These are phyloP conservation scores for Catocala nupta DNA, from an alignment of 2,888 invertebrate genomes.

Conservation along the genomic window DNA sequence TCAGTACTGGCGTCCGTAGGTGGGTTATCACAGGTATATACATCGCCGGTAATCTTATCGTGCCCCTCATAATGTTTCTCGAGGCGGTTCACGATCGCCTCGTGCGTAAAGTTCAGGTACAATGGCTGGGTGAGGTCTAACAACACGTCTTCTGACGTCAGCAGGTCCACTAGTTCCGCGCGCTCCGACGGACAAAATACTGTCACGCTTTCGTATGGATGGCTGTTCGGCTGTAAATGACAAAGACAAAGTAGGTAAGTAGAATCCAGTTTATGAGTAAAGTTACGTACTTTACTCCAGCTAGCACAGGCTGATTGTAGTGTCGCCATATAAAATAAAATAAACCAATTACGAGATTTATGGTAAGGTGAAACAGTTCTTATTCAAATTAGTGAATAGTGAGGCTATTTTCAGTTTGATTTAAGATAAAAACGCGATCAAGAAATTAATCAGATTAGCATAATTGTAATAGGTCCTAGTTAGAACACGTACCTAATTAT, in stretches of 20 bases:
- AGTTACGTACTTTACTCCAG: too few relatives aligned
- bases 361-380: too few relatives aligned
- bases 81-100: constrained; percentile 92
- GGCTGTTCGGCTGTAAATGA: constrained; percentile 91
- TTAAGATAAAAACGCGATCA: neutral
- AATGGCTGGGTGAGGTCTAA: constrained; percentile 93
- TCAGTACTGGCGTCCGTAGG: constrained; percentile 87
- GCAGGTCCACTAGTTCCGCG: constrained; percentile 90
- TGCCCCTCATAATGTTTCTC: constrained; percentile 89
- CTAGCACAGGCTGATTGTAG: too few relatives aligned
- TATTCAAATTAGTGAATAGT: too few relatives aligned
- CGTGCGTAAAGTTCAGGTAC: constrained; percentile 95
- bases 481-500: too few relatives aligned
- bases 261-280: too few relatives aligned
- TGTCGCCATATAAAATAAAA: too few relatives aligned
- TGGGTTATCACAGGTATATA: constrained; percentile 91
- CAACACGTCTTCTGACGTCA: constrained; percentile 92
- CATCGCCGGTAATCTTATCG: constrained; percentile 93
- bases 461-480: too few relatives aligned
- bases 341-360: too few relatives aligned
- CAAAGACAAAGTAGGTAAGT: neutral
- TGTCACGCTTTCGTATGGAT: constrained; percentile 94
- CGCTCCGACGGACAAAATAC: constrained; percentile 94
- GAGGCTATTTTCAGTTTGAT: too few relatives aligned
- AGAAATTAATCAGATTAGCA: neutral